These are phyloP conservation scores for Bellardia pandia DNA, from an alignment of 2,888 invertebrate genomes.

Conservation along the genomic window DNA sequence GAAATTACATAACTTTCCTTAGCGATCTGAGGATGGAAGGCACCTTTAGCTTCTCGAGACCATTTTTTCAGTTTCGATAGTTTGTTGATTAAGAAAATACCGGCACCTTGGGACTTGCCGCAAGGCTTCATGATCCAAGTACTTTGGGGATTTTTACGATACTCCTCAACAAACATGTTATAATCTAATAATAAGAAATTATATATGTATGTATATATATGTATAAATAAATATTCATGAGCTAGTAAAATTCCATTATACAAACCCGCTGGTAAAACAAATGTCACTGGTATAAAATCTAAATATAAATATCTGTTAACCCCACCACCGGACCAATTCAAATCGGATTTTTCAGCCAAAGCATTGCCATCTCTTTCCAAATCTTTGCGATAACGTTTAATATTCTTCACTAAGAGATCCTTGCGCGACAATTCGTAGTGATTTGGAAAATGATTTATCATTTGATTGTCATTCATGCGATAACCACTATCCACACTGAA, in stretches of 20 bases:
- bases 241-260: background rate
- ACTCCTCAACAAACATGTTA: constrained; percentile 98
- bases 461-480: constrained; percentile 95
- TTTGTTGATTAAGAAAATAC: constrained; percentile 97
- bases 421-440: constrained; percentile 97
- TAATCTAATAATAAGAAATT: constrained; percentile 87
- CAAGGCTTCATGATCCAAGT: constrained; percentile 99
- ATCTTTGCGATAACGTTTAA: constrained; percentile 96
- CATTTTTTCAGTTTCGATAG: constrained; percentile 96
- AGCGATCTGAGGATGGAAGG: constrained; percentile 92
- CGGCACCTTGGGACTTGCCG: constrained; percentile 96
- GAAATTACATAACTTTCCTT: constrained; percentile 98
- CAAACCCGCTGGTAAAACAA: constrained; percentile 91
- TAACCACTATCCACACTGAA: constrained; percentile 97
- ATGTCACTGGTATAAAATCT: constrained; percentile 97
- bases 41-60: constrained; percentile 94
- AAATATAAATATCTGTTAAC: constrained; percentile 92
- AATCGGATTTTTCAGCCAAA: constrained; percentile 89
- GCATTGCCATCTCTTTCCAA: constrained; percentile 95
- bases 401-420: constrained; percentile 97
- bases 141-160: constrained; percentile 95
- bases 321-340: constrained; percentile 84
- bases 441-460: constrained; percentile 98
- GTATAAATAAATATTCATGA: background rate
- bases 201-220: background rate